A percentile compares a stretch with the other conserved stretches of the same genome.
Evolutionary conservation across 2,888 invertebrate genomes (phyloP).

Genomic region (Auanema sp.): DNA sequence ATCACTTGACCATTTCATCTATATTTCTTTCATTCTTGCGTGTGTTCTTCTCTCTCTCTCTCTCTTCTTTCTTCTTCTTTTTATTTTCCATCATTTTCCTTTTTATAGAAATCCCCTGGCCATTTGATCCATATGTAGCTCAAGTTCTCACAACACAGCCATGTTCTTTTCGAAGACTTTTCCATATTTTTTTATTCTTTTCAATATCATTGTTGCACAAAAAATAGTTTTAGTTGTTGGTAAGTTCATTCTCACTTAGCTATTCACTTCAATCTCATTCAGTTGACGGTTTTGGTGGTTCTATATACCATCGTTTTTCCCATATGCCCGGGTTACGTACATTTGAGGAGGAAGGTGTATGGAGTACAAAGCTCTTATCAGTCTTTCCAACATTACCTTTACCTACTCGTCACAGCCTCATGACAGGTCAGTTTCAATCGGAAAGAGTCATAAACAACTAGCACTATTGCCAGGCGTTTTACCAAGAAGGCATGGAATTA

Average conservation of each 20-base stretch:
- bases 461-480: slow-evolving; percentile 23
- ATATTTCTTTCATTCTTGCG: no score
- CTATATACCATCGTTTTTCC: slow-evolving; percentile 40
- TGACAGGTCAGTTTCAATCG: slow-evolving; percentile 42
- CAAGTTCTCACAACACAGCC: no score
- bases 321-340: slow-evolving; percentile 36
- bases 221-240: slow-evolving; percentile 2
- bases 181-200: no score
- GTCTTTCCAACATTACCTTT: slow-evolving; percentile 45
- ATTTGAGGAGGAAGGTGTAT: slow-evolving; percentile 45
- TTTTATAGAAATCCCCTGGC: no score
- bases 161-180: no score
- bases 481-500: slow-evolving; percentile 41
- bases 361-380: slow-evolving; percentile 40
- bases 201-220: not conserved
- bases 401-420: slow-evolving; percentile 41
- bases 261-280: slow-evolving; percentile 10
- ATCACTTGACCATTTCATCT: no score
- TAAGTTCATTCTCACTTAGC: not conserved
- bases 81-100: no score
- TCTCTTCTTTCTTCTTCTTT: no score
- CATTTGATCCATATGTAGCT: no score
- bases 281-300: slow-evolving; percentile 44
- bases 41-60: no score
- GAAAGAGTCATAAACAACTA: not conserved